Base-by-base conservation (phyloP, 2,797 vertebrate genomes). In the Gobio occitaniae region DNA sequence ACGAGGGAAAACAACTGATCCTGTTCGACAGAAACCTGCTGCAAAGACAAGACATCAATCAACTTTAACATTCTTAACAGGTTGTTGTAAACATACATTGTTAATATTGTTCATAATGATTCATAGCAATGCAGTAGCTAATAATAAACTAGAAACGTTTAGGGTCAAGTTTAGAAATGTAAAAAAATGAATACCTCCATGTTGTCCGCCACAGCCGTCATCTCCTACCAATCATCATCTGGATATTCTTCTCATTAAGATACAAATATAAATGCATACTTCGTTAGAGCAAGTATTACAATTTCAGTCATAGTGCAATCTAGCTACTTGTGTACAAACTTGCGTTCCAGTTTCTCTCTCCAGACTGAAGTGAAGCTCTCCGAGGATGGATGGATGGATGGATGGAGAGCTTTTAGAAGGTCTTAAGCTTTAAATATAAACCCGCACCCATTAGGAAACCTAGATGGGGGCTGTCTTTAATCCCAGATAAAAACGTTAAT, bases 401-500 rank as follows among this genome's bases (percentile, higher is more conserved):
- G 50, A 79, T 72, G 77, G 84, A 88, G 82, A 78, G 93, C 91
- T 93, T 95, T 95, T 94, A 95, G 92, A 93, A 74, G 81, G 90
- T 90, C 86, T 87, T 92, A 92, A 92, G 83, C 92, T 81, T 86
- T 19, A 69, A 91, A 90, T 89, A 93, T 93, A 91, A 94, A 94
- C 90, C 90, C 87, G 59, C 86, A 86, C 76, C 90, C 91, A 93
- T 94, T 94, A 94, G 91, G 83, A 91, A 88, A 89, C 79, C 79
- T 80, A 82, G 78, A 86, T 78, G 70, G 88, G 88, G 84, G 38
- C 48, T 75, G 32, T 86, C 88, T 68, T 88, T 95, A 95, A 95
- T 95, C 94, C 94, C 88, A 92, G 92, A 95, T 95, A 90, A 94
- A 94, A 95, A 50, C 69, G 86, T 92, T 96, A 95, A 95, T 95